Percentiles rank a stretch among this genome's conserved stretches.
Conservation (phyloP, 2,113 vertebrate species). For the Lasiurus cinereus region DNA sequence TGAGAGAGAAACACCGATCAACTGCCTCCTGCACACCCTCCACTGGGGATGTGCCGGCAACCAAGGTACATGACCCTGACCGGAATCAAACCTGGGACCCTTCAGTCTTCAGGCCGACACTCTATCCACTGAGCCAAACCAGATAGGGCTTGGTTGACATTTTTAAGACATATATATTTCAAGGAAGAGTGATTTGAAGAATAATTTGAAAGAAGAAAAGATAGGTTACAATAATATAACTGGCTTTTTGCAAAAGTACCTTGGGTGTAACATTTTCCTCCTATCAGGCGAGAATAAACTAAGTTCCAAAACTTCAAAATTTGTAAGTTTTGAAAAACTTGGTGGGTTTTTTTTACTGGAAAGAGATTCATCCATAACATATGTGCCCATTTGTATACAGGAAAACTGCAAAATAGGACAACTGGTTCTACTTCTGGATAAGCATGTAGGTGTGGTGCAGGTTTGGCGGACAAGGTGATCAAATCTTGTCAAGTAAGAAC, state of each 20-base stretch:
- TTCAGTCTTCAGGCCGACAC: no score
- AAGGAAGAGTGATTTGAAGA: neutral
- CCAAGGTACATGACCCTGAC: no score
- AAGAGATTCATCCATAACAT: neutral
- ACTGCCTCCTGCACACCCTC: no score
- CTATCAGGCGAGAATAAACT: neutral
- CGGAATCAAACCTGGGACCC: no score
- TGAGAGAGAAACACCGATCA: no score
- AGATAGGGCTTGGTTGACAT: neutral
- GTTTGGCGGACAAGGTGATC: neutral
- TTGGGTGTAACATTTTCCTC: constrained; percentile 10
- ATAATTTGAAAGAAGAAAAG: neutral
- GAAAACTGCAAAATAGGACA: neutral
- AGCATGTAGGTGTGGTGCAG: neutral
- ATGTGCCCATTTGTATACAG: neutral
- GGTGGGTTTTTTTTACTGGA: neutral
- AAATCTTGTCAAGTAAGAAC: neutral
- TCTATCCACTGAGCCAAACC: no score
- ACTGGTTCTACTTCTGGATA: neutral
- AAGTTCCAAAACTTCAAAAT: neutral
- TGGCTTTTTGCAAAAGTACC: constrained; percentile 6
- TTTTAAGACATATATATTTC: constrained; percentile 1
- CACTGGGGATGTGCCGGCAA: no score
- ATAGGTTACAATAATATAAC: neutral
- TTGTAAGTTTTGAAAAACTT: neutral